Percentiles rank a stretch among this genome's conserved stretches.
Evolutionary conservation across 2,888 invertebrate genomes (phyloP).

Genomic region (Drosophila sordidula): DNA sequence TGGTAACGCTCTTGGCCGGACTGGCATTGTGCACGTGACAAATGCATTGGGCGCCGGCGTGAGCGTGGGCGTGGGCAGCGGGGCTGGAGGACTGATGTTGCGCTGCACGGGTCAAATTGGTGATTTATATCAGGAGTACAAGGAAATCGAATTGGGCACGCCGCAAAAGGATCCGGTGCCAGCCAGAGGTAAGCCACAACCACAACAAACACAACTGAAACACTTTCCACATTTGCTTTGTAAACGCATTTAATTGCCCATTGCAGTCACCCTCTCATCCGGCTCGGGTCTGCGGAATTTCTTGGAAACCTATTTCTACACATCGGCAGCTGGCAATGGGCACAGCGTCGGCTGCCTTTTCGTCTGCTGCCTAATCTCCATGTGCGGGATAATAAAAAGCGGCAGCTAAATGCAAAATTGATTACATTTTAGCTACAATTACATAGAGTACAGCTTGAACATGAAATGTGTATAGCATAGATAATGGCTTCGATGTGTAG

Average conservation of each 20-base stretch:
- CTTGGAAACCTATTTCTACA: slow-evolving; percentile 81
- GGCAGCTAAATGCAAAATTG: slow-evolving; percentile 55
- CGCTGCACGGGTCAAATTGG: slow-evolving; percentile 90
- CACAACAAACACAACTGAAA: slow-evolving; percentile 25
- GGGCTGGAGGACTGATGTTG: slow-evolving; percentile 87
- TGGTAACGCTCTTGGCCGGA: slow-evolving; percentile 48
- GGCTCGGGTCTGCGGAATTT: slow-evolving; percentile 81
- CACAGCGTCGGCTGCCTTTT: slow-evolving; percentile 8
- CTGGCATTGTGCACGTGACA: slow-evolving; percentile 61
- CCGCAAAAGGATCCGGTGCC: slow-evolving; percentile 91
- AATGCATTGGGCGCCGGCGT: slow-evolving; percentile 57
- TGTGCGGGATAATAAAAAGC: slow-evolving; percentile 49
- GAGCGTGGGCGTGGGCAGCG: slow-evolving; percentile 33
- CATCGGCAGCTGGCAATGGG: slow-evolving; percentile 59
- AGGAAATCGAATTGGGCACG: slow-evolving; percentile 89
- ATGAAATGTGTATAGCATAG: slow-evolving; percentile 64
- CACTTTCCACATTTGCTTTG: slow-evolving; percentile 35
- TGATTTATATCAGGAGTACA: slow-evolving; percentile 89
- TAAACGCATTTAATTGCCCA: slow-evolving; percentile 35
- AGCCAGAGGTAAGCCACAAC: slow-evolving; percentile 88
- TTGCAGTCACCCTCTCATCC: slow-evolving; percentile 83
- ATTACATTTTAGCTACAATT: slow-evolving; percentile 44
- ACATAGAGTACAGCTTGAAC: slow-evolving; percentile 39
- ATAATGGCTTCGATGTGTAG: slow-evolving; percentile 39
- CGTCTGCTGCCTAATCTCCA: slow-evolving; percentile 34